A percentile compares a stretch with the other conserved stretches of the same genome.
These are phyloP conservation scores for Bombus vancouverensis DNA, from an alignment of 1,140 invertebrate species.

Conservation along the genomic window DNA sequence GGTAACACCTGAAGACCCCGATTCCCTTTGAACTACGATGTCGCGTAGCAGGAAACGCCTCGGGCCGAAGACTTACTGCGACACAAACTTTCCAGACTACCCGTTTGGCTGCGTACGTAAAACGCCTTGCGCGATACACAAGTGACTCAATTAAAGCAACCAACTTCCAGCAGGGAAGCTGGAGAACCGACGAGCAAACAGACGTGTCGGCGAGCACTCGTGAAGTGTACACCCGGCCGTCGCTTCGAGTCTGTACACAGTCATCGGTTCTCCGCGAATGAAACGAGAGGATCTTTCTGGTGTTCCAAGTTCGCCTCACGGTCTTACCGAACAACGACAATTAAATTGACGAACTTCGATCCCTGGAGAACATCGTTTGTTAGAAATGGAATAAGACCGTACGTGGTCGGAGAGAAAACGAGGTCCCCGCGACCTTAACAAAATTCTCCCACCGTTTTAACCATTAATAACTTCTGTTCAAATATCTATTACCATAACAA, in stretches of 20 bases:
- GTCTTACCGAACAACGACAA: constrained; percentile 7
- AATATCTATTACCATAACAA: background rate
- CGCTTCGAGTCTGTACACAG: constrained; percentile 16
- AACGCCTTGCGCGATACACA: constrained; percentile 61
- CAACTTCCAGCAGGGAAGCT: constrained; percentile 49
- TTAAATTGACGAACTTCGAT: constrained; percentile 12
- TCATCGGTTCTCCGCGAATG: background rate
- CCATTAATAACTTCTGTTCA: background rate
- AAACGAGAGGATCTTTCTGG: background rate
- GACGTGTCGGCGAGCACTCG: constrained; percentile 44
- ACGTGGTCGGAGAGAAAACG: background rate
- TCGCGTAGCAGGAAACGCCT: constrained; percentile 40
- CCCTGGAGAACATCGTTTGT: background rate
- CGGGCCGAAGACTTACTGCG: constrained; percentile 55
- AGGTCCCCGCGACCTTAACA: background rate
- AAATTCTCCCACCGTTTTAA: background rate
- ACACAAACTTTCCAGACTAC: constrained; percentile 57
- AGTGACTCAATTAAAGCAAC: constrained; percentile 66
- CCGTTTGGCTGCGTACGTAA: constrained; percentile 57
- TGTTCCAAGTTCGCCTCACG: background rate
- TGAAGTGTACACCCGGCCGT: constrained; percentile 21
- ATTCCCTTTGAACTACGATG: constrained; percentile 39
- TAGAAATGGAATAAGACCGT: background rate
- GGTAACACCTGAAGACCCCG: constrained; percentile 18
- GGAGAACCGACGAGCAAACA: constrained; percentile 58